These are phyloP conservation scores for Euzetes globulus DNA, from an alignment of 2,888 invertebrate genomes.

Conservation along the genomic window DNA sequence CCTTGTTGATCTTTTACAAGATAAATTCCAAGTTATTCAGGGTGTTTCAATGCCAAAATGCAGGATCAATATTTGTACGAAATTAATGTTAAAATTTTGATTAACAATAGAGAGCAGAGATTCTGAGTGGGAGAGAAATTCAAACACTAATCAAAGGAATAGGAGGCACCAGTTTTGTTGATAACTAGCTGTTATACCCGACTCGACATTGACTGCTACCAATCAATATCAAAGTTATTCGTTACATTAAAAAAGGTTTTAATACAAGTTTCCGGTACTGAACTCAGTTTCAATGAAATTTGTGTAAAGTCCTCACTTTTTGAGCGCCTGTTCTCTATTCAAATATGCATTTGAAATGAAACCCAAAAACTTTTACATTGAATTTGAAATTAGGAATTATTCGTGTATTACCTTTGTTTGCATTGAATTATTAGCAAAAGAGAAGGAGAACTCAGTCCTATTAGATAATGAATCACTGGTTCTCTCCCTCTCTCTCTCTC, in stretches of 20 bases:
- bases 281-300: neutral
- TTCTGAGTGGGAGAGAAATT: too few relatives aligned
- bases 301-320: neutral
- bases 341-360: neutral
- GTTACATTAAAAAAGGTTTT: neutral
- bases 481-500: neutral
- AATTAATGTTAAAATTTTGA: too few relatives aligned
- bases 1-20: too few relatives aligned
- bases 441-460: neutral
- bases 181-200: neutral
- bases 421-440: neutral
- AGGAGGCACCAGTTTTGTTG: too few relatives aligned
- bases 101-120: too few relatives aligned
- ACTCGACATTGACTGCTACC: neutral
- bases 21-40: too few relatives aligned
- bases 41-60: too few relatives aligned
- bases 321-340: neutral
- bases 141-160: too few relatives aligned
- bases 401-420: slow-evolving; percentile 12
- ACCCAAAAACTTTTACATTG: neutral
- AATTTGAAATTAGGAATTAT: slow-evolving; percentile 3
- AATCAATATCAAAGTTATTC: neutral
- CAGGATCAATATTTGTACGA: too few relatives aligned
- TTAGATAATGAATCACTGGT: slow-evolving; percentile 2
- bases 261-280: neutral